These are phyloP conservation scores for Anadara kagoshimensis DNA, from an alignment of 1,140 invertebrate species.

Conservation along the genomic window DNA sequence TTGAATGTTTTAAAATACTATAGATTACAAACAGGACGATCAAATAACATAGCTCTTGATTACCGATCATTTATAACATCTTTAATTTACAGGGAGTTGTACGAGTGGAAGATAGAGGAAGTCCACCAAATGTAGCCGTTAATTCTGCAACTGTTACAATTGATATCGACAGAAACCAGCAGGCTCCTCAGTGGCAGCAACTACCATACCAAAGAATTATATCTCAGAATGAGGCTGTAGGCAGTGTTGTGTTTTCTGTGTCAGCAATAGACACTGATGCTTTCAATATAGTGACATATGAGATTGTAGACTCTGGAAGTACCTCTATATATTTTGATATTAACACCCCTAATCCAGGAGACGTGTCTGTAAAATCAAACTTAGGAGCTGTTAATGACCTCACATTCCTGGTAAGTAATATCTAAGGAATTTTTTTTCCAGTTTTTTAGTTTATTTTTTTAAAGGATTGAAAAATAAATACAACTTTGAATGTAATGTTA, in stretches of 20 bases:
- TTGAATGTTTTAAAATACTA: too few relatives aligned
- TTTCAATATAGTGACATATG: conserved; percentile 51
- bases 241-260: conserved; percentile 10
- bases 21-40: too few relatives aligned
- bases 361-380: conserved; percentile 28
- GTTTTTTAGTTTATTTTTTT: too few relatives aligned
- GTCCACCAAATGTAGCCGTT: conserved; percentile 31
- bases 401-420: too few relatives aligned
- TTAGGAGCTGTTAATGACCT: conserved; percentile 15
- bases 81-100: conserved; percentile 26
- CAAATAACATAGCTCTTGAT: too few relatives aligned
- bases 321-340: conserved; percentile 48
- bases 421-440: too few relatives aligned
- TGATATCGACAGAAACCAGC: conserved; percentile 48
- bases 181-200: conserved; percentile 45
- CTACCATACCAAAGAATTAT: conserved; percentile 7
- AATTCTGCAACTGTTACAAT: conserved; percentile 46
- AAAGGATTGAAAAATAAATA: too few relatives aligned
- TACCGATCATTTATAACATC: too few relatives aligned
- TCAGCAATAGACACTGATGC: conserved; percentile 27
- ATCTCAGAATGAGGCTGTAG: conserved; percentile 3
- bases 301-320: conserved; percentile 54
- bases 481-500: too few relatives aligned
- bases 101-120: conserved; percentile 40
- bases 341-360: conserved; percentile 21